Conservation (phyloP, 2,888 invertebrate genomes). For the Ophraella communa region DNA sequence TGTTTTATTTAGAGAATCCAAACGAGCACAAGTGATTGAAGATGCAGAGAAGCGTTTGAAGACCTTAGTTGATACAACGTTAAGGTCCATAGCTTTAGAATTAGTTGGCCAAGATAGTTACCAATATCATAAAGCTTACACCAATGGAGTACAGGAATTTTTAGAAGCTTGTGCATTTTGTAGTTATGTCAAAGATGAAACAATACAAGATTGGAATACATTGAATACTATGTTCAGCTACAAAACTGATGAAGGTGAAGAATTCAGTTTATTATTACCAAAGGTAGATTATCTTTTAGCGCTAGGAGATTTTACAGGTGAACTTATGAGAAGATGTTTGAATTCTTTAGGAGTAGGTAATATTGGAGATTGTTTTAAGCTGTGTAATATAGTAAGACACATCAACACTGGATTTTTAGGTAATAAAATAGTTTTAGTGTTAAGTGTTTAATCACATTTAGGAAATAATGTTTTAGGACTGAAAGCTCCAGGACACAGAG, state of each 20-base stretch:
- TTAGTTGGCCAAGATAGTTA: conserved; percentile 74
- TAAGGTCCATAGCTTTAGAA: conserved; percentile 76
- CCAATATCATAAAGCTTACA: conserved; percentile 72
- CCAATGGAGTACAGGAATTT: conserved; percentile 78
- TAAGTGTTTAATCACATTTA: conserved; percentile 8
- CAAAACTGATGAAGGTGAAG: conserved; percentile 36
- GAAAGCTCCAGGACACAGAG: conserved; percentile 62
- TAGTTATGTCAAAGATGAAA: conserved; percentile 69
- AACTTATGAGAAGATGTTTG: conserved; percentile 88
- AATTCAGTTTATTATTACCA: conserved; percentile 53
- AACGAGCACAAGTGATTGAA: conserved; percentile 62
- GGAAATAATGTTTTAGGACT: conserved; percentile 63
- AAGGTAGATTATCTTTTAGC: conserved; percentile 74
- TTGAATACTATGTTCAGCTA: conserved; percentile 49
- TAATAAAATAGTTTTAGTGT: conserved; percentile 41
- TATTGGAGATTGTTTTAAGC: conserved; percentile 72
- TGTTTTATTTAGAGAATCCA: conserved; percentile 60
- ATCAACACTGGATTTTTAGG: conserved; percentile 70
- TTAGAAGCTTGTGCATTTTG: conserved; percentile 85
- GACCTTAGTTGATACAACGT: conserved; percentile 67
- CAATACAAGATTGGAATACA: conserved; percentile 65
- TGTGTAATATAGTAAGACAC: conserved; percentile 74
- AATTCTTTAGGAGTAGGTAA: conserved; percentile 81
- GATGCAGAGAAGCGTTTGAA: conserved; percentile 74
- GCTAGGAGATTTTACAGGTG: conserved; percentile 86